Evolutionary conservation across 2,797 vertebrate species (phyloP), one percentile per base, ranked within the genome.

Genomic region (Glyptemys insculpta): DNA sequence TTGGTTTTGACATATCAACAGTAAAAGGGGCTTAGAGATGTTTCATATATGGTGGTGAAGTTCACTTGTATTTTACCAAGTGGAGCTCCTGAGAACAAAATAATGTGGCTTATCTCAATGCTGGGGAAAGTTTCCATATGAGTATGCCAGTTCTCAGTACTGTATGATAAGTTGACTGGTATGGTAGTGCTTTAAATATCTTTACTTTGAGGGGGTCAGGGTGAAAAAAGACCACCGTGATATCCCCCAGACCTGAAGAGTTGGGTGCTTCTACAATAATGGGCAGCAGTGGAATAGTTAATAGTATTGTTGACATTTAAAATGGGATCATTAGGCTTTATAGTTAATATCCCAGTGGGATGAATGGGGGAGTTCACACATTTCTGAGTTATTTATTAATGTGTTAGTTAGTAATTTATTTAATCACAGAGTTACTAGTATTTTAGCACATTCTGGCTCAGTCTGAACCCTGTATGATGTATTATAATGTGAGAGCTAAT

Each of bases 191-290:
- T 79, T n/a, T 81, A 6, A 49, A 5, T 53, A 44, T 15, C 52
- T 87, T 79, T 56, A n/a, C 16, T 29, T 72, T 62, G n/a, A 16
- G 7, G 27, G 27, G 23, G 1, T 81, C 76, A 31, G 0, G 2
- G 47, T 41, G 11, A 19, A 16, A 29, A 1, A 12, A 52, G 54
- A 12, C 47, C 3, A 86, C 68, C 21, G 3, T 27, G 65, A 52
- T 54, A 15, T 34, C 18, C 0, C 0, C 27, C 8, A n/a, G 41
- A 31, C 12, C 74, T 16, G 54, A n/a, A 49, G n/a, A 7, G 62
- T 1, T 56, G 1, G 14, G 23, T 53, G 56, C 65, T 19, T n/a
- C 82, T 52, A 9, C n/a, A 0, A n/a, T 7, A 54, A 5, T 44
- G 34, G 62, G 27, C 41, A 25, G 84, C 84, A 27, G 21, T 47